A percentile compares a stretch with the other conserved stretches of the same genome.
Evolutionary conservation across 2,888 invertebrate species (phyloP).

Genomic region (Synergus gifuensis): DNA sequence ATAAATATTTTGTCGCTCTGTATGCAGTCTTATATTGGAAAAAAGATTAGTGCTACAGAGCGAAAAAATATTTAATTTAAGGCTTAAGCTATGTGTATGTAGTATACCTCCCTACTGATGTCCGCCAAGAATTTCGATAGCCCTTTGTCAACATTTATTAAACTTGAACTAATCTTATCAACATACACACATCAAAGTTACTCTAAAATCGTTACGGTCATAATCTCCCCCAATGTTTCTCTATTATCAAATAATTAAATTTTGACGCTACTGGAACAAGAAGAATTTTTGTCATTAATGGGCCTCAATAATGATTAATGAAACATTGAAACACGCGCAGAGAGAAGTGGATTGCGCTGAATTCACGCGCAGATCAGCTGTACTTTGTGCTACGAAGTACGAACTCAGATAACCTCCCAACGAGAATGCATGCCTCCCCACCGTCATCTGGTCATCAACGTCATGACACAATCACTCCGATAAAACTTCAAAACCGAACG

Average conservation of each 20-base stretch:
- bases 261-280: neutral
- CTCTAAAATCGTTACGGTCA: neutral
- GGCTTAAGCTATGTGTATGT: too few relatives aligned
- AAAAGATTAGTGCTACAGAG: too few relatives aligned
- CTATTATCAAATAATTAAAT: neutral
- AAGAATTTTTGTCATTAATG: neutral
- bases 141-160: neutral
- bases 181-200: neutral
- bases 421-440: constrained; percentile 50
- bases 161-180: neutral
- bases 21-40: too few relatives aligned
- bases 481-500: constrained; percentile 60
- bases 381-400: constrained; percentile 73
- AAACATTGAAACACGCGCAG: neutral
- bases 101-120: neutral
- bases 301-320: neutral
- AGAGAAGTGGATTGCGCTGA: constrained; percentile 45
- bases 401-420: constrained; percentile 73
- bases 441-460: constrained; percentile 17
- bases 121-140: neutral
- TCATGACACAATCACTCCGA: constrained; percentile 50
- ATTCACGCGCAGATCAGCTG: constrained; percentile 71
- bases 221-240: neutral
- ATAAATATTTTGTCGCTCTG: too few relatives aligned
- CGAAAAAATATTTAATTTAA: too few relatives aligned